Base-by-base conservation (phyloP, 2,113 vertebrate genomes). In the Salvelinus namaycush region DNA sequence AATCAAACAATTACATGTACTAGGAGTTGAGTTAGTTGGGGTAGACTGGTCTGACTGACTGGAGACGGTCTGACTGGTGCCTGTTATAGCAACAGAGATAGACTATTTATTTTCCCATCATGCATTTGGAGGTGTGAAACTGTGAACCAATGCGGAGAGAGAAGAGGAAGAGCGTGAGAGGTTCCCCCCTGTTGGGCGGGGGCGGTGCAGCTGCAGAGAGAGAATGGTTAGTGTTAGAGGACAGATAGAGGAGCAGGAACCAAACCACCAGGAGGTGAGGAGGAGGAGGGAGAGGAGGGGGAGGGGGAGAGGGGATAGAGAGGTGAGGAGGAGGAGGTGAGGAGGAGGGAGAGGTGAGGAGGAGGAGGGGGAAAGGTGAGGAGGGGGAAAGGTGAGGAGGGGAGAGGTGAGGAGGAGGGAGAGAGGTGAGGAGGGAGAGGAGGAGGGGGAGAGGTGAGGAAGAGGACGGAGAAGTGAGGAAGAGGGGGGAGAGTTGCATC, bases 401-500 rank as follows among this genome's bases (percentile, higher is more conserved):
- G 29, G 3, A 29, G 4, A 4, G 29, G 4, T 3, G 29, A 31
- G 29, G 29, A 31, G 31, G 31, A 34, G 31, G 31, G 31, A 5
- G 31, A 5, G 31, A 34, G 80, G 81, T 34, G 31, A 34, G 31
- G 31, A 34, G 77, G 82, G 69, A 51, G 83, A 68, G 59, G 24
- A 1, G 1, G 81, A 69, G 79, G 88, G 2, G 1, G 95, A 94
- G 92, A 16, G 95, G 94, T 93, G 76, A 94, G 86, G 90, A 92
- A 85, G 87, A 89, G 83, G 90, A 86, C 85, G 83, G 87, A 84
- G 87, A 87, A 88, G 44, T 27, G 67, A 62, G 72, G 60, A 84
- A 89, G 87, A 86, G 39, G 1, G 39, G 39, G 39, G 86, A 87
- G 87, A 85, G 88, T 91, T 92, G 94, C 91, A 93, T 95, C 96